These are phyloP conservation scores for Phaethornis superciliosus DNA, from an alignment of 2,113 vertebrate species.

Conservation along the genomic window DNA sequence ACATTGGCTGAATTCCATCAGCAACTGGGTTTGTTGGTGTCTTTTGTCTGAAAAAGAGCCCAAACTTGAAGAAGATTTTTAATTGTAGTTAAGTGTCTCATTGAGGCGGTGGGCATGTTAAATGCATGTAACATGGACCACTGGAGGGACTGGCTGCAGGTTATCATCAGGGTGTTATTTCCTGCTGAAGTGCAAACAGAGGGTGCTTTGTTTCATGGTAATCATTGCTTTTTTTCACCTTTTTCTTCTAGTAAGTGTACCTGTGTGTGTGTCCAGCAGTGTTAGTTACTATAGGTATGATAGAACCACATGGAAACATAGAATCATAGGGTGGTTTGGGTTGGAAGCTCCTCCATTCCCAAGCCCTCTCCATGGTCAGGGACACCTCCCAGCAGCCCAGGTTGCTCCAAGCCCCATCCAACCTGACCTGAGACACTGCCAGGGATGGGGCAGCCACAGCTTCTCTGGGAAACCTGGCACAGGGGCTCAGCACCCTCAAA, in stretches of 20 bases:
- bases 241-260: neutral
- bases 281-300: fast-evolving
- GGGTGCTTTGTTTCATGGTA: neutral
- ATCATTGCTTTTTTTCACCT: neutral
- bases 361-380: too few species aligned
- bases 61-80: conserved; percentile 58
- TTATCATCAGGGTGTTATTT: neutral
- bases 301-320: neutral
- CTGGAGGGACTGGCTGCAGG: neutral
- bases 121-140: neutral
- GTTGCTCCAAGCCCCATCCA: too few species aligned
- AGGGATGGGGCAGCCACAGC: too few species aligned
- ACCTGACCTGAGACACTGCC: too few species aligned
- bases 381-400: too few species aligned
- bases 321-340: too few species aligned
- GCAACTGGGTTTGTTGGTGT: conserved; percentile 44
- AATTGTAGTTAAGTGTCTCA: conserved; percentile 44
- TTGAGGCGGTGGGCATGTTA: neutral
- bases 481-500: too few species aligned
- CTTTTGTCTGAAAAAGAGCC: conserved; percentile 55
- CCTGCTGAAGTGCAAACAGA: neutral
- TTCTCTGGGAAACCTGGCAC: too few species aligned
- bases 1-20: conserved; percentile 66
- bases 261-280: fast-evolving
- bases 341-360: too few species aligned